Percentiles rank a stretch among this genome's conserved stretches.
Evolutionary conservation across 1,140 invertebrate genomes (phyloP).

Genomic region (Metaphire vulgaris): DNA sequence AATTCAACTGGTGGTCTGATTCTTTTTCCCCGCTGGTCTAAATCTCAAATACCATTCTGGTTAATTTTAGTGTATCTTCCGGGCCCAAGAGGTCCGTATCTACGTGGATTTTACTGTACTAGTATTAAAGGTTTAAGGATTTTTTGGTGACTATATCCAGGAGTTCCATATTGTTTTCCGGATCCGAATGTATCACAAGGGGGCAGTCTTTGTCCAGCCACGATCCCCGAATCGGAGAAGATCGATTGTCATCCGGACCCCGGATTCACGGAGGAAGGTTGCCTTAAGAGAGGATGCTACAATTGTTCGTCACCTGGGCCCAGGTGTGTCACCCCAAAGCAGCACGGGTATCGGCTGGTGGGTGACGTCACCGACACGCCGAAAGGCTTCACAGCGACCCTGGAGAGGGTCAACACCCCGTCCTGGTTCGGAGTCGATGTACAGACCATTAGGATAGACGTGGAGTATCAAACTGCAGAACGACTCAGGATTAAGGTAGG

Average conservation of each 20-base stretch:
- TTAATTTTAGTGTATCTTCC: too few relatives aligned
- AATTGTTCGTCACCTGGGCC: constrained; percentile 23
- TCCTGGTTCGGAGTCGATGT: constrained; percentile 65
- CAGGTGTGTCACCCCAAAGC: constrained; percentile 30
- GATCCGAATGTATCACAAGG: background rate
- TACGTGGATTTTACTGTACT: too few relatives aligned
- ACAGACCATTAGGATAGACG: constrained; percentile 57
- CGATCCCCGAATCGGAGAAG: constrained; percentile 23
- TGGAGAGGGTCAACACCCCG: constrained; percentile 44
- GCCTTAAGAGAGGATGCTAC: constrained; percentile 25
- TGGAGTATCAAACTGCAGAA: constrained; percentile 59
- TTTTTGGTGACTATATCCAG: too few relatives aligned
- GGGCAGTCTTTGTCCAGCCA: background rate
- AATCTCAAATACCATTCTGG: too few relatives aligned
- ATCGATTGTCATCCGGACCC: constrained; percentile 39
- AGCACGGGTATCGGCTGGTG: constrained; percentile 27
- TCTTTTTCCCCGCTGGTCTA: too few relatives aligned
- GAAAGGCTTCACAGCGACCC: constrained; percentile 29
- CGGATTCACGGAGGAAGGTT: constrained; percentile 17
- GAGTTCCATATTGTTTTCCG: background rate
- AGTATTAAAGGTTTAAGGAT: too few relatives aligned
- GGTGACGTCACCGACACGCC: background rate
- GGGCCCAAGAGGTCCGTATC: too few relatives aligned
- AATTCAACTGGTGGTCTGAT: too few relatives aligned
- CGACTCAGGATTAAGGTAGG: constrained; percentile 37